Conservation (phyloP, 2,797 vertebrate genomes). For the Sebastes hopkinsi region DNA sequence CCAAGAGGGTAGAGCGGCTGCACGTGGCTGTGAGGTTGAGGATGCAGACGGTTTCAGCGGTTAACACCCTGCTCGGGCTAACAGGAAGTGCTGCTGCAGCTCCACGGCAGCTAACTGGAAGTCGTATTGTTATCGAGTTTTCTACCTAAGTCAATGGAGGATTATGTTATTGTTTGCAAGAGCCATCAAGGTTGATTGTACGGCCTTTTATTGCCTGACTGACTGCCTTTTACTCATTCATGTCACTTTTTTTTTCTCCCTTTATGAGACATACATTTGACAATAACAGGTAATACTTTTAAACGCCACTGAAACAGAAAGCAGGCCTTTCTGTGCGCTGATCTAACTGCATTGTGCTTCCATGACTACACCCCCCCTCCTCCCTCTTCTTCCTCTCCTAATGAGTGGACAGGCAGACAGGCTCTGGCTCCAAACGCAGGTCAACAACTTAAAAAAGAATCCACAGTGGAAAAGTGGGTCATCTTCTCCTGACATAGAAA, state of each 20-base stretch:
- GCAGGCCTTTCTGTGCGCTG: slow-evolving; percentile 2
- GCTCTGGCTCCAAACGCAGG: slow-evolving; percentile 66
- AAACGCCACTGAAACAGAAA: slow-evolving; percentile 10
- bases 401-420: slow-evolving; percentile 60
- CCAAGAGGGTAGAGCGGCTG: not conserved
- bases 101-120: slow-evolving; percentile 26
- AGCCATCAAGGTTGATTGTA: slow-evolving; percentile 43
- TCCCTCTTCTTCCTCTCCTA: slow-evolving; percentile 8
- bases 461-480: slow-evolving; percentile 74
- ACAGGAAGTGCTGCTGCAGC: slow-evolving; percentile 66
- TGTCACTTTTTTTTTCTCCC: not conserved
- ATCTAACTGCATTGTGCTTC: slow-evolving; percentile 40
- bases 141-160: slow-evolving; percentile 26
- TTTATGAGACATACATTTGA: slow-evolving; percentile 13
- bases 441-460: slow-evolving; percentile 69
- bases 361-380: slow-evolving; percentile 3
- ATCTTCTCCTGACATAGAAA: slow-evolving; percentile 58
- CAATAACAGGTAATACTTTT: slow-evolving; percentile 3
- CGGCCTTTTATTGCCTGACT: slow-evolving; percentile 26
- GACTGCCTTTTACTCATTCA: slow-evolving; percentile 26
- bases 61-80: slow-evolving; percentile 48
- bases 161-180: slow-evolving; percentile 11
- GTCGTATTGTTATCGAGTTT: not conserved
- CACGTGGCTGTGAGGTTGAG: slow-evolving; percentile 49
- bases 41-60: slow-evolving; percentile 63